Evolutionary conservation across 64 coral and sea anemone species (phyloP), one percentile per base, ranked within the genome.

Genomic region (Orbicella faveolata): DNA sequence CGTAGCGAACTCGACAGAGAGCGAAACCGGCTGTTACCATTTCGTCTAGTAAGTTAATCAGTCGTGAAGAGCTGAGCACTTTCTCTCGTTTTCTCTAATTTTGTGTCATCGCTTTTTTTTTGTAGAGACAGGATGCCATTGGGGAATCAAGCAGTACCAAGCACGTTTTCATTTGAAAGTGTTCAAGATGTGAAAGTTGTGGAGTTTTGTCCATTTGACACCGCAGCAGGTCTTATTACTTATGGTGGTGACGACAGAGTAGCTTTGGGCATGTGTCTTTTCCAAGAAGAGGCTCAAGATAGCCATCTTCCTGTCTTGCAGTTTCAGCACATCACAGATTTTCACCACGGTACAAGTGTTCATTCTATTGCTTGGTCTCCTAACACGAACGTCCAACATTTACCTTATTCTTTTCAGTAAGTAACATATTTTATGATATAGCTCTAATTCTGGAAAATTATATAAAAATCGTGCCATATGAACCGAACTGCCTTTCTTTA

Each of bases 281-380:
- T 98, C 90, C 88, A 88, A 33, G 96, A 95, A 9, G 96, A 98
- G 54, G 85, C 94, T 63, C 52, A 79, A 25, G 85, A 94, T 36
- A 88, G 92, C 26, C 72, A 76, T 33, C 87, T 75, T 88, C 51
- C 64, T n/a, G 52, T 83, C 8, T 95, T 98, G 33, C 88, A 91
- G 89, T 98, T 98, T 88, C 83, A 98, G 52, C 96, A 95, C 87
- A 75, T 95, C 36, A 87, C 91, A 83, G 96, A 98, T 93, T 93
- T 98, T 63, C 90, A 93, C 25, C 94, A 98, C 93, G 94, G 94
- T 11, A 90, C 90, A 52, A 82, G 90, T 17, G 90, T 98, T 2
- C 87, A 93, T 6, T 83, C 84, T 21, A 90, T 98, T 67, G 83
- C 94, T 21, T 98, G 96, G 96, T 98, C 96, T 39, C 96, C 96